Base-by-base conservation (phyloP, 2,113 vertebrate species). In the Ciconia stormi region DNA sequence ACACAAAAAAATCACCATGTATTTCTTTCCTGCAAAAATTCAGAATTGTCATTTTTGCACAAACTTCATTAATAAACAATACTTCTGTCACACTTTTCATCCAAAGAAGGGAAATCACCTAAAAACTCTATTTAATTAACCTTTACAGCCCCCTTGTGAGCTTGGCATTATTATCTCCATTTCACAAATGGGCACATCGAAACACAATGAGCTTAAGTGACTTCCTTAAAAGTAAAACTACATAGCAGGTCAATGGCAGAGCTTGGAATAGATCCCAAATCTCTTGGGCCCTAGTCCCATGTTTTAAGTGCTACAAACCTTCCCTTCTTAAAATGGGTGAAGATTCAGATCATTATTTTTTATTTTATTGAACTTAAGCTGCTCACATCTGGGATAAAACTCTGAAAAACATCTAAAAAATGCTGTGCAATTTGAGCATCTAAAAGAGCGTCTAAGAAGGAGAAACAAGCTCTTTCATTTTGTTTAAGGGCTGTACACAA, bases 81-180 rank as follows among this genome's bases (percentile, higher is more conserved):
- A 77, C 25, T 66, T 86, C 74, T 90, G 38, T 59, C 53, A 73
- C 9, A 6, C 67, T 90, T 95, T 89, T 94, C 23, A 69, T 88
- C 87, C 50, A 46, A 96, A 85, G 93, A 81, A 90, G 42, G 78
- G 88, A 93, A 96, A 97, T 95, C 94, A 97, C 97, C 95, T 96
- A 88, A 97, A 95, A 95, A 77, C 89, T 91, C 95, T 84, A 89
- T 96, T 97, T 96, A 95, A 97, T 97, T 97, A 97, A 95, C 96
- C 95, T 97, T 95, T 96, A 97, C 89, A 96, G 38, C 91, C 94
- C 96, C 80, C 93, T 93, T 92, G 94, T 93, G 96, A 95, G 95
- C 76, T 44, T 92, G 89, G 72, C 85, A 69, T 92, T 96, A 95
- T 96, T 92, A 96, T 97, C 82, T 97, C 80, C 53, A 72, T 94